These are phyloP conservation scores for Noctilio leporinus DNA, from an alignment of 2,113 vertebrate genomes.

Conservation along the genomic window DNA sequence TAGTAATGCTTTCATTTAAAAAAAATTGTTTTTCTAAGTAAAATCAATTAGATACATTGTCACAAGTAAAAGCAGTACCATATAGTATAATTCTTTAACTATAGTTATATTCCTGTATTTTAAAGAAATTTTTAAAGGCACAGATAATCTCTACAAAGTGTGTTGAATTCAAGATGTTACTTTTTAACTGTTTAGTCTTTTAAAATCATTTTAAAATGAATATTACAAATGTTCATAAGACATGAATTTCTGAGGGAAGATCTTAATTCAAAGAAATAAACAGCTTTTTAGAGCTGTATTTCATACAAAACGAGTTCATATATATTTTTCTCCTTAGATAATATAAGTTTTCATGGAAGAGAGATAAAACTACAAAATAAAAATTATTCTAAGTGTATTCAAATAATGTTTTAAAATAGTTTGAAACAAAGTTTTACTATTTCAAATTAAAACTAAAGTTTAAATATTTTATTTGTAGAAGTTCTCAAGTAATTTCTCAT, in stretches of 20 bases:
- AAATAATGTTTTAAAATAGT: neutral
- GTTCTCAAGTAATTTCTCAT: neutral
- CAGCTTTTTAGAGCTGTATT: neutral
- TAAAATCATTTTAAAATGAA: neutral
- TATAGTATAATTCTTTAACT: neutral
- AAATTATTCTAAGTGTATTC: neutral
- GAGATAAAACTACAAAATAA: neutral
- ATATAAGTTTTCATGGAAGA: neutral
- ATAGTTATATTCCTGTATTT: neutral
- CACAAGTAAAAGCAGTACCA: neutral
- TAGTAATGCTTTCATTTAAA: neutral
- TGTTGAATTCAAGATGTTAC: neutral
- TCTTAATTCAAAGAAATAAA: neutral
- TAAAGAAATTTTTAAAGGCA: neutral
- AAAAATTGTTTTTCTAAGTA: neutral
- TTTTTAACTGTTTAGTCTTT: neutral
- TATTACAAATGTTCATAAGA: neutral
- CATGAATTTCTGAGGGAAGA: neutral
- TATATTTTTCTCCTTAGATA: neutral
- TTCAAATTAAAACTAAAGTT: slow-evolving; percentile 20
- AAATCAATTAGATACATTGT: neutral
- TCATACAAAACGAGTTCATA: neutral
- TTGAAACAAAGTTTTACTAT: neutral
- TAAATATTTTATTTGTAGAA: neutral
- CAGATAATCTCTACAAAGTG: neutral